phyloP scores from a whole-genome alignment of 2,888 invertebrate genomes.

The Pseudoips prasinana region DNA sequence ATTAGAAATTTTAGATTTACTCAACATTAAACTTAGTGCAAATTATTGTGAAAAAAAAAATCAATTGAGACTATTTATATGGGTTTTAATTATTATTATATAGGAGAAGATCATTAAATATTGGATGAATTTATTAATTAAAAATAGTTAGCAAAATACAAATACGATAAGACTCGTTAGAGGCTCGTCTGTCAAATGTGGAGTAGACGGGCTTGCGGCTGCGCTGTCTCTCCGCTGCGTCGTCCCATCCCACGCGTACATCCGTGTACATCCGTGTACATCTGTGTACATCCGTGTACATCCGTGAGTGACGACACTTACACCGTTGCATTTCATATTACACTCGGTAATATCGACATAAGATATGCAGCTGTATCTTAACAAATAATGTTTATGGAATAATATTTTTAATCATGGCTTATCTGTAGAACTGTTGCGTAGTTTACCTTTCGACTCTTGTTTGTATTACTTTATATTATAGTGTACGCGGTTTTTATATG shows the following conservation, averaged over 20 bases:
- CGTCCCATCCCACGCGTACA: conserved; percentile 8
- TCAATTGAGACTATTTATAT: conserved; percentile 81
- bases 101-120: conserved; percentile 77
- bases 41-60: conserved; percentile 79
- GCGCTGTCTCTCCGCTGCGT: conserved; percentile 30
- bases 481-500: conserved; percentile 81
- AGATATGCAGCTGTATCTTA: conserved; percentile 72
- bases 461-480: conserved; percentile 79
- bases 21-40: conserved; percentile 81
- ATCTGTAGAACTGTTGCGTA: conserved; percentile 80
- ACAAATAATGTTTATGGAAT: conserved; percentile 72
- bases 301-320: conserved; percentile 45
- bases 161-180: conserved; percentile 80
- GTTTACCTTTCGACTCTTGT: conserved; percentile 78
- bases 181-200: conserved; percentile 77
- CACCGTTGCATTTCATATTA: conserved; percentile 65
- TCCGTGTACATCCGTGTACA: conserved; percentile 7
- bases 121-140: conserved; percentile 82
- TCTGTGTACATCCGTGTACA: conserved; percentile 4
- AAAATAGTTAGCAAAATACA: conserved; percentile 82
- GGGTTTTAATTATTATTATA: conserved; percentile 81
- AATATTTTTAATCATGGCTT: conserved; percentile 80
- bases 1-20: conserved; percentile 82
- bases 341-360: conserved; percentile 67
- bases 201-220: conserved; percentile 32